Conservation (phyloP, 2,113 vertebrate genomes). For the Cynopterus brachyotis region DNA sequence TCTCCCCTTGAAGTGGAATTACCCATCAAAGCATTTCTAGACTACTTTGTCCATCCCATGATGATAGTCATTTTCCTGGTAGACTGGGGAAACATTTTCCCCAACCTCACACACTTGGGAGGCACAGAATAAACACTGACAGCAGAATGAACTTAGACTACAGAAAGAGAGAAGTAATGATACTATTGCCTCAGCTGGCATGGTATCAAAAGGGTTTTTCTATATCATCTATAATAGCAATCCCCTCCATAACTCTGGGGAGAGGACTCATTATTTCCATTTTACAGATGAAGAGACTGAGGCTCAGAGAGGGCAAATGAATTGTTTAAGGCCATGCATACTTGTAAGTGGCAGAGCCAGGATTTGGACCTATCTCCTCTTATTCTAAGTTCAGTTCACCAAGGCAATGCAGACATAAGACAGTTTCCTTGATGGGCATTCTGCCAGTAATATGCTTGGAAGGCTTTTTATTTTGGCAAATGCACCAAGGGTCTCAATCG, state of each 20-base stretch:
- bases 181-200: not conserved
- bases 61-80: constrained; percentile 36
- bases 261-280: not conserved
- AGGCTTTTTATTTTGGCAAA: constrained; percentile 9
- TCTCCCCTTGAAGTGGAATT: constrained; percentile 29
- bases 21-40: constrained; percentile 2
- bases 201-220: not conserved
- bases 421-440: not conserved
- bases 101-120: not conserved
- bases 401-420: not conserved
- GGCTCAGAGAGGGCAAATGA: not conserved
- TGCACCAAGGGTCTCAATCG: not conserved
- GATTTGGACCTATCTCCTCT: not conserved
- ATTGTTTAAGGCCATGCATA: not conserved
- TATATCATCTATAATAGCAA: not conserved
- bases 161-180: not conserved
- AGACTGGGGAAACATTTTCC: not conserved
- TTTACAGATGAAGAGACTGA: not conserved
- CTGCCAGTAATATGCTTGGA: not conserved
- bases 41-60: not conserved
- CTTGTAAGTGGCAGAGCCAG: not conserved
- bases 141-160: not conserved
- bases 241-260: not conserved
- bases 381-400: not conserved
- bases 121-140: not conserved